A percentile compares a stretch with the other conserved stretches of the same genome.
These are phyloP conservation scores for Ectobius pallidus DNA, from an alignment of 2,888 invertebrate genomes.

Conservation along the genomic window DNA sequence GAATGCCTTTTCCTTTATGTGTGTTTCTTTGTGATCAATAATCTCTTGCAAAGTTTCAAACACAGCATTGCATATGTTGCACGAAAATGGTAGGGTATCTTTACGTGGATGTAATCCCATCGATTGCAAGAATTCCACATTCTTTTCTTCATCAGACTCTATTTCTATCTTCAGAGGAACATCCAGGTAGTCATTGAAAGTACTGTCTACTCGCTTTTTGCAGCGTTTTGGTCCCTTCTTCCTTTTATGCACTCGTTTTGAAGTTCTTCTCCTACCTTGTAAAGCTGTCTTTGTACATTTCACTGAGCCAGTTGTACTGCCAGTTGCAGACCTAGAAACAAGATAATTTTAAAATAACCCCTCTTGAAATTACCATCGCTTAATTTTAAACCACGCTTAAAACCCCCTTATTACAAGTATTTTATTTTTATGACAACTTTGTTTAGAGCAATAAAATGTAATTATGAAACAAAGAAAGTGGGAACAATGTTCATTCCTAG, in stretches of 20 bases:
- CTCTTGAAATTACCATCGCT: too few relatives aligned
- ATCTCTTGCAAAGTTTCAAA: slow-evolving; percentile 43
- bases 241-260: neutral
- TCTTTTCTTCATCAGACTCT: neutral
- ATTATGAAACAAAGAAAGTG: too few relatives aligned
- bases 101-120: neutral
- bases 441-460: too few relatives aligned
- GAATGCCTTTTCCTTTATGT: neutral
- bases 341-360: slow-evolving; percentile 27
- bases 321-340: slow-evolving; percentile 34
- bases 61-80: slow-evolving; percentile 44
- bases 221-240: too few relatives aligned
- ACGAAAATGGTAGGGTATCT: slow-evolving; percentile 41
- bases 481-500: too few relatives aligned
- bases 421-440: too few relatives aligned
- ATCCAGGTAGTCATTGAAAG: neutral
- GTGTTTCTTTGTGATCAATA: slow-evolving; percentile 20
- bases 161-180: slow-evolving; percentile 24
- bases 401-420: too few relatives aligned
- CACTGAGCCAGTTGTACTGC: neutral
- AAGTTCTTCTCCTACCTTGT: neutral
- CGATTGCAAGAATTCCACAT: neutral
- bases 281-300: neutral
- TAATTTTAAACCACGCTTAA: too few relatives aligned
- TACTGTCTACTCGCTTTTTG: neutral